These are phyloP conservation scores for Muntiacus reevesi DNA, from an alignment of 2,113 vertebrate species.

Conservation along the genomic window DNA sequence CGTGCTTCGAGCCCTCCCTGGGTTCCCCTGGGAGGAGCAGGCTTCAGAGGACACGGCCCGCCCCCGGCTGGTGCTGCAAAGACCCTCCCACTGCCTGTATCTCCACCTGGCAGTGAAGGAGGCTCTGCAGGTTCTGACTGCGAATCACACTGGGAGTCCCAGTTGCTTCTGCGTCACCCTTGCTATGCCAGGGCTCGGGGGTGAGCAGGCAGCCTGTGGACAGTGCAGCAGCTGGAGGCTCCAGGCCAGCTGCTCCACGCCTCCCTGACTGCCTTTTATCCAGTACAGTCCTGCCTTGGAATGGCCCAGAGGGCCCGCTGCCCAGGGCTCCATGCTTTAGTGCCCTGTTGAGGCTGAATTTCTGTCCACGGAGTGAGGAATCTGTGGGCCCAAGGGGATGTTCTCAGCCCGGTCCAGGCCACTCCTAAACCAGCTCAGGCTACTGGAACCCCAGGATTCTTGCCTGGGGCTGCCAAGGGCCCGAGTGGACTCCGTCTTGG, in stretches of 20 bases:
- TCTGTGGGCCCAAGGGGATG: neutral
- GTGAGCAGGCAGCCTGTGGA: neutral
- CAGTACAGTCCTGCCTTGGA: neutral
- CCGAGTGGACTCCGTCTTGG: neutral
- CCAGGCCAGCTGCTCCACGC: accelerated
- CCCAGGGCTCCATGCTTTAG: neutral
- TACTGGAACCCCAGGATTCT: neutral
- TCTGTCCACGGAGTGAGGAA: neutral
- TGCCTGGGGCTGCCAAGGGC: neutral
- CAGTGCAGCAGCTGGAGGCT: neutral
- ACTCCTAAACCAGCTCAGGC: neutral
- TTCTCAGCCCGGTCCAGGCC: neutral
- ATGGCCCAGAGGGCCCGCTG: neutral
- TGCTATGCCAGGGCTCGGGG: accelerated
- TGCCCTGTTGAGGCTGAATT: no score
- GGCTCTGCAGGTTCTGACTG: neutral
- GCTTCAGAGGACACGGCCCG: accelerated
- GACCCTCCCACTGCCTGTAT: neutral
- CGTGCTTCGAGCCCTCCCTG: neutral
- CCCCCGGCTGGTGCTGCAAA: neutral
- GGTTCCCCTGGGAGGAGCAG: neutral
- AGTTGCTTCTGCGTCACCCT: neutral
- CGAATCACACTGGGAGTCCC: neutral
- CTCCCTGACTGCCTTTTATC: neutral
- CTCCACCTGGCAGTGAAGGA: neutral